Base-by-base conservation (phyloP, 2,888 invertebrate species). In the Ormyrus thymus region DNA sequence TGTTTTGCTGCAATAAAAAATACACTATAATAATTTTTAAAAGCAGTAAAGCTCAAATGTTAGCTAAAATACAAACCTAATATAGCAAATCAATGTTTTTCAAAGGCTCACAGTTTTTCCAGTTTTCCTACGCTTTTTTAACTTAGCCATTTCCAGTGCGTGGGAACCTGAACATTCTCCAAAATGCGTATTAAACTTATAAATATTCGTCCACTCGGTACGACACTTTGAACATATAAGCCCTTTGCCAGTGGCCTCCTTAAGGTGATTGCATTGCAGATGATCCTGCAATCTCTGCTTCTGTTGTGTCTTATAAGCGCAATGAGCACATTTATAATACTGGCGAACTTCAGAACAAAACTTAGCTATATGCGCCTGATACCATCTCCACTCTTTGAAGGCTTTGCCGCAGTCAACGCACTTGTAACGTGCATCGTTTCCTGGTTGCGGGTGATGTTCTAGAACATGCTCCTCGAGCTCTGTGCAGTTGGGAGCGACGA, bases 221-320 rank as follows among this genome's bases (percentile, higher is more conserved):
- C 62, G 62, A 10, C 72, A 72, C 43, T 72, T 72, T 0, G 7
- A 1, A 11, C 72, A 72, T 0, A 9, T 7, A n/a, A 62, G 7
- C 10, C 11, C 8, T 51, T 51, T 62, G 8, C 72, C 72, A 4
- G 61, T 62, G 46, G n/a, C 62, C n/a, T 62, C 7, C 5, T 61
- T 8, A 7, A 72, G 8, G 11, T 72, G 72, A 6, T 43, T 51
- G 62, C 51, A 72, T 1, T 62, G 51, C 43, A 72, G 43, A 11
- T 72, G 72, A 11, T 61, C 58, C 11, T 11, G 13, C 48, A 58
- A 10, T 15, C 4, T 29, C 29, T 29, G 29, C 29, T 29, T 29
- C 29, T 29, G 29, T 29, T 29, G 29, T 4, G 29, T 29, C 29
- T 29, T 29, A 29, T 29, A 29, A 29, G 29, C 29, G 29, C 29